A percentile compares a stretch with the other conserved stretches of the same genome.
Conservation (phyloP, 1,140 invertebrate species). For the Thaumatotibia leucotreta region DNA sequence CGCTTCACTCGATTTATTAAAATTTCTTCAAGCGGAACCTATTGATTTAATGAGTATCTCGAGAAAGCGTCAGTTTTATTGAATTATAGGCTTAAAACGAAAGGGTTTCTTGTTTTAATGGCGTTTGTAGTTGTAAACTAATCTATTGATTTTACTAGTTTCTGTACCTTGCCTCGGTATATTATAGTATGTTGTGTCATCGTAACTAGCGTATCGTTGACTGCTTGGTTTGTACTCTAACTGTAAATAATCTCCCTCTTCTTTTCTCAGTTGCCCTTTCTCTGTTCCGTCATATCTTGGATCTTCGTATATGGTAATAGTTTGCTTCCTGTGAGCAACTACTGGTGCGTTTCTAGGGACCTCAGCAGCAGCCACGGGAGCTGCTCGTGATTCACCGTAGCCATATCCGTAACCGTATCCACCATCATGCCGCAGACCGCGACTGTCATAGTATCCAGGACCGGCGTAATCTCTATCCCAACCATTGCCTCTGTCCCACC, state of each 20-base stretch:
- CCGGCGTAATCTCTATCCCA: slow-evolving; percentile 56
- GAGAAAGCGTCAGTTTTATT: slow-evolving; percentile 23
- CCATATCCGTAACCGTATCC: slow-evolving; percentile 66
- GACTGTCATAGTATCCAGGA: slow-evolving; percentile 55
- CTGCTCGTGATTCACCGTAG: slow-evolving; percentile 57
- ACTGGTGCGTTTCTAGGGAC: slow-evolving; percentile 57
- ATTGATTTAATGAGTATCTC: slow-evolving; percentile 31
- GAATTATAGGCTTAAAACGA: neutral
- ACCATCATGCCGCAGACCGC: slow-evolving; percentile 49
- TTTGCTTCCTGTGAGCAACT: slow-evolving; percentile 64
- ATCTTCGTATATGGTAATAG: slow-evolving; percentile 78
- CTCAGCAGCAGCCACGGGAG: slow-evolving; percentile 43
- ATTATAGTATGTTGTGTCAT: slow-evolving; percentile 59
- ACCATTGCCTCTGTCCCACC: slow-evolving; percentile 2
- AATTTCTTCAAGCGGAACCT: neutral
- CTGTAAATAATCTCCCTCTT: slow-evolving; percentile 65
- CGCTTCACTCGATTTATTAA: slow-evolving; percentile 17
- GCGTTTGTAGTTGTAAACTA: slow-evolving; percentile 72
- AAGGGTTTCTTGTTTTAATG: slow-evolving; percentile 29
- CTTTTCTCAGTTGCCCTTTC: slow-evolving; percentile 50
- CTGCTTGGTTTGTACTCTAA: slow-evolving; percentile 66
- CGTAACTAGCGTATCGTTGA: slow-evolving; percentile 67
- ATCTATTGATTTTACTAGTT: slow-evolving; percentile 69
- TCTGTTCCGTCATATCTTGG: slow-evolving; percentile 70
- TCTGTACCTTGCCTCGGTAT: slow-evolving; percentile 47